phyloP scores from a whole-genome alignment of 2,113 vertebrate species.

The Hydropotes inermis region DNA sequence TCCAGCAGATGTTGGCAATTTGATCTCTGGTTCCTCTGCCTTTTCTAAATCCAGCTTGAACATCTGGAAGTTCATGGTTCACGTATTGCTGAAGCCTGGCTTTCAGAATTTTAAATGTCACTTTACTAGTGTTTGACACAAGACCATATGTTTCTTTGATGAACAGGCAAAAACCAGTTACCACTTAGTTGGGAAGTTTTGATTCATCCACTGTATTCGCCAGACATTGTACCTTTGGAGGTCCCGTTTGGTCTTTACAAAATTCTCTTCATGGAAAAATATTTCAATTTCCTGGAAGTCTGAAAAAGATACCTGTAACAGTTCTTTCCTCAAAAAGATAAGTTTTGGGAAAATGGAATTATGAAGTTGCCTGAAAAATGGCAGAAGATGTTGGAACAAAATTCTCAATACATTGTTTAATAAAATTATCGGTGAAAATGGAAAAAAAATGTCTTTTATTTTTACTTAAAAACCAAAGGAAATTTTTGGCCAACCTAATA shows the following conservation, averaged over 20 bases:
- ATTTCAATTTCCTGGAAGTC: background rate
- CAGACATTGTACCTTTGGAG: background rate
- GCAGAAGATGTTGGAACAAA: background rate
- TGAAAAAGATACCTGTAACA: background rate
- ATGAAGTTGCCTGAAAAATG: background rate
- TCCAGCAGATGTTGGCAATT: background rate
- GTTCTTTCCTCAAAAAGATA: background rate
- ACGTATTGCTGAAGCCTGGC: background rate
- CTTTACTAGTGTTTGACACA: background rate
- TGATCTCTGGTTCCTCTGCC: background rate
- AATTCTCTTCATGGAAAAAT: background rate
- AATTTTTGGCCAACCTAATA: background rate
- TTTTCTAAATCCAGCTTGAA: background rate
- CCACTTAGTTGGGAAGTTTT: background rate
- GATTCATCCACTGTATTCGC: background rate
- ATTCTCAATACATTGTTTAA: background rate
- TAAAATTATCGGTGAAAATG: background rate
- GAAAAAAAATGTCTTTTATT: background rate
- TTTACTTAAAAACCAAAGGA: background rate
- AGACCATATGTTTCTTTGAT: background rate
- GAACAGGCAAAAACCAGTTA: background rate
- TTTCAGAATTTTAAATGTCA: background rate
- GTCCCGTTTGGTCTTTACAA: background rate
- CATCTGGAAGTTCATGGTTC: background rate
- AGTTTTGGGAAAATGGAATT: background rate